Conservation (phyloP, 2,888 invertebrate species). For the Sarcophaga caerulescens region DNA sequence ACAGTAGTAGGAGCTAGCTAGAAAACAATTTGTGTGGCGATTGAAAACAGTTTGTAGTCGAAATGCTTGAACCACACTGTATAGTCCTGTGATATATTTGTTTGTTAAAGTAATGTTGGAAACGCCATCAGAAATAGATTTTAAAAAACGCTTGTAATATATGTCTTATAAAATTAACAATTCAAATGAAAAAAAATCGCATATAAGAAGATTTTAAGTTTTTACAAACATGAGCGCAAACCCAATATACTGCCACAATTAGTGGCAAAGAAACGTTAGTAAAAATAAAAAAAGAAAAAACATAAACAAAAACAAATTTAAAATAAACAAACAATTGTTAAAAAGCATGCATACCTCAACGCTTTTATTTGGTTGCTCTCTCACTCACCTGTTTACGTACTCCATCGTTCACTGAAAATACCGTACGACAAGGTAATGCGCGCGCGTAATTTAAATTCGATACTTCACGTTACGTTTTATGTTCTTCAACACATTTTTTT, state of each 20-base stretch:
- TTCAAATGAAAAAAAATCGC: too few relatives aligned
- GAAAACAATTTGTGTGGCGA: too few relatives aligned
- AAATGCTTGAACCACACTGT: too few relatives aligned
- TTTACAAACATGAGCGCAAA: too few relatives aligned
- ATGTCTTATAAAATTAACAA: too few relatives aligned
- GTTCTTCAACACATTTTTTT: conserved; percentile 36
- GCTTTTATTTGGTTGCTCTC: neutral
- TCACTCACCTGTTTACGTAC: neutral
- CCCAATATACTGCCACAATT: neutral
- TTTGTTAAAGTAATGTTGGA: too few relatives aligned
- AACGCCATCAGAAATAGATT: too few relatives aligned
- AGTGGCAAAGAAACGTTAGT: conserved; percentile 65
- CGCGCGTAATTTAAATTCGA: conserved; percentile 65
- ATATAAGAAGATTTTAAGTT: too few relatives aligned
- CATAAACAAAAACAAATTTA: neutral
- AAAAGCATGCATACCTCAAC: neutral
- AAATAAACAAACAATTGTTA: neutral
- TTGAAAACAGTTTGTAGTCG: too few relatives aligned
- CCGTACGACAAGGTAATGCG: conserved; percentile 57
- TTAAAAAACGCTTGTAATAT: too few relatives aligned
- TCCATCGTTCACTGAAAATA: conserved; percentile 8
- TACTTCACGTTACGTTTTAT: conserved; percentile 28
- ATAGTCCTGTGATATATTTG: too few relatives aligned
- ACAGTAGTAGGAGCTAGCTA: too few relatives aligned
- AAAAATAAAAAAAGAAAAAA: conserved; percentile 33